Evolutionary conservation across 2,113 vertebrate genomes (phyloP).

Genomic region (Centropristis striata): DNA sequence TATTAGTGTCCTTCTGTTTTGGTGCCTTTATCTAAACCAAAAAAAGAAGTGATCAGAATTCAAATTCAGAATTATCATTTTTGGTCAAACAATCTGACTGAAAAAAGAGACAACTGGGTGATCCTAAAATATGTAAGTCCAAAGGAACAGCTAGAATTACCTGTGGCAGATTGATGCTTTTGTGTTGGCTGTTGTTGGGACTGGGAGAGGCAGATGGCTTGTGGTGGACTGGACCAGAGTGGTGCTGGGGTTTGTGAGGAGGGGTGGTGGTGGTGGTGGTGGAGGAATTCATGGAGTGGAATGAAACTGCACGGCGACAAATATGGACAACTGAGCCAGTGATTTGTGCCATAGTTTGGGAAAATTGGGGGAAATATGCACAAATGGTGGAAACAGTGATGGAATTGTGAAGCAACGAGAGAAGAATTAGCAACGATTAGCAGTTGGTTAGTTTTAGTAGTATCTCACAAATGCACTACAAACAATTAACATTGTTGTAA

Average conservation of each 20-base stretch:
- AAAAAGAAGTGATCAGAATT: constrained; percentile 15
- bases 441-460: constrained; percentile 19
- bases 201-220: constrained; percentile 40
- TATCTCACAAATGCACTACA: not conserved
- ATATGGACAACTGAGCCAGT: constrained; percentile 92
- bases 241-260: constrained; percentile 63
- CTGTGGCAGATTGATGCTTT: constrained; percentile 57
- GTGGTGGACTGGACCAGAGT: constrained; percentile 28
- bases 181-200: constrained; percentile 49
- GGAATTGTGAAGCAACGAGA: constrained; percentile 67
- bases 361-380: constrained; percentile 16
- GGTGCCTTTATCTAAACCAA: constrained; percentile 59
- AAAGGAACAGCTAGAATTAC: constrained; percentile 54
- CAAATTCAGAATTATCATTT: not conserved
- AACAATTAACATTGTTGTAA: not conserved
- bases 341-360: constrained; percentile 27
- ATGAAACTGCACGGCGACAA: constrained; percentile 99
- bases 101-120: not conserved
- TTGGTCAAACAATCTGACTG: not conserved
- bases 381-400: constrained; percentile 31
- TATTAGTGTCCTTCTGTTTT: constrained; percentile 13
- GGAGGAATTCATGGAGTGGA: constrained; percentile 90
- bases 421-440: constrained; percentile 79
- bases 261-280: constrained; percentile 77
- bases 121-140: not conserved